Evolutionary conservation across 1,140 invertebrate species (phyloP).

Genomic region (Cotesia glomerata): DNA sequence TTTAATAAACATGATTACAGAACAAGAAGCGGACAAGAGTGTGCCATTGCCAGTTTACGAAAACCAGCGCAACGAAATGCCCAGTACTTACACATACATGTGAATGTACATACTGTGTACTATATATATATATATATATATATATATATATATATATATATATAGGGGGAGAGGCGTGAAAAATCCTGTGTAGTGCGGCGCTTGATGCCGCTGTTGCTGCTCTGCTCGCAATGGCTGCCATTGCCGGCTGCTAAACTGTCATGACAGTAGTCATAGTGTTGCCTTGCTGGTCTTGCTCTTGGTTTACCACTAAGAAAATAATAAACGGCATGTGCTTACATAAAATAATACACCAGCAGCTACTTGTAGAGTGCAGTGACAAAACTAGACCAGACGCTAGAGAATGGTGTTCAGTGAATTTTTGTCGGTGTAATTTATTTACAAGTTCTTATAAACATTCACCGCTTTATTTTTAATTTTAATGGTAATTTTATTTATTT

Average conservation of each 20-base stretch:
- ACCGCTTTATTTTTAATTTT: too few relatives aligned
- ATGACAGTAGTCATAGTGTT: not conserved
- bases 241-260: not conserved
- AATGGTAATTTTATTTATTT: too few relatives aligned
- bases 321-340: not conserved
- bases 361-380: not conserved
- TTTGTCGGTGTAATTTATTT: too few relatives aligned
- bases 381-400: not conserved
- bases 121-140: not conserved
- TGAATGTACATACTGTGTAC: not conserved
- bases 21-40: not conserved
- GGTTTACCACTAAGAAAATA: not conserved
- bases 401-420: too few relatives aligned
- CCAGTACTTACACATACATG: not conserved
- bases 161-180: not conserved
- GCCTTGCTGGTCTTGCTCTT: not conserved
- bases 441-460: not conserved
- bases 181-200: not conserved
- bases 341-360: not conserved
- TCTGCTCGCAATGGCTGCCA: slow-evolving; percentile 21
- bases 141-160: not conserved
- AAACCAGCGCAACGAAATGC: not conserved
- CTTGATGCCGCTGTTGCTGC: not conserved
- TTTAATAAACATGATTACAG: too few relatives aligned
- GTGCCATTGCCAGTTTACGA: not conserved